Evolutionary conservation across 2,797 vertebrate species (phyloP).

Genomic region (Sebastiscus albofasciatus): DNA sequence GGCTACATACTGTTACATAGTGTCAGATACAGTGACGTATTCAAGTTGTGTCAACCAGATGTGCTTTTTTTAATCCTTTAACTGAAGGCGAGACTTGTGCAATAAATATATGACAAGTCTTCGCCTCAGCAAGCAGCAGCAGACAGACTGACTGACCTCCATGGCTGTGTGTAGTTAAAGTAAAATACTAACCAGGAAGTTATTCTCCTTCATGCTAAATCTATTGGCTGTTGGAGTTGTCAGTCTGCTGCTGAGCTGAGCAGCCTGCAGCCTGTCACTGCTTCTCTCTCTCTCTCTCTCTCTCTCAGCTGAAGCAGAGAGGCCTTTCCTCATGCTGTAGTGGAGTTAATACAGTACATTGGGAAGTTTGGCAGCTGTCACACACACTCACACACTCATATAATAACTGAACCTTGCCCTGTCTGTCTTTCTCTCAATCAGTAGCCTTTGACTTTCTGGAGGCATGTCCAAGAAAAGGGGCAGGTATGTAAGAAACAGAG

Average conservation of each 20-base stretch:
- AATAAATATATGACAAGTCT: neutral
- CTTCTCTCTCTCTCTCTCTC: no score
- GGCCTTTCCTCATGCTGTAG: conserved; percentile 15
- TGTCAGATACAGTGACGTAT: neutral
- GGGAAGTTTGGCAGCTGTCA: conserved; percentile 44
- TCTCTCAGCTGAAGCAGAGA: conserved; percentile 2
- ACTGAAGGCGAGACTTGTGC: neutral
- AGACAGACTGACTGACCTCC: conserved; percentile 55
- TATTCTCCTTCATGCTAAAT: conserved; percentile 28
- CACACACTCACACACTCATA: neutral
- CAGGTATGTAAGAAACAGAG: conserved; percentile 79
- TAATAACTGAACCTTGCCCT: conserved; percentile 36
- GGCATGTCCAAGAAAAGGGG: conserved; percentile 90
- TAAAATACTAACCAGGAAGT: conserved; percentile 68
- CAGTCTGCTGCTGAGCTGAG: conserved; percentile 36
- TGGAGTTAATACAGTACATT: neutral
- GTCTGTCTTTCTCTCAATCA: conserved; percentile 60
- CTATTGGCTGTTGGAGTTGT: conserved; percentile 68
- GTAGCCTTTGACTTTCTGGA: conserved; percentile 77
- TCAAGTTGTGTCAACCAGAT: neutral
- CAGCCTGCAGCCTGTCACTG: conserved; percentile 25
- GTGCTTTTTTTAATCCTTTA: neutral
- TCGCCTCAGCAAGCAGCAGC: neutral
- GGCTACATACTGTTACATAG: conserved; percentile 3
- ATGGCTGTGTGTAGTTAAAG: conserved; percentile 41